Percentiles rank a stretch among this genome's conserved stretches.
These are phyloP conservation scores for Drosophila helvetica DNA, from an alignment of 2,888 invertebrate genomes.

Conservation along the genomic window DNA sequence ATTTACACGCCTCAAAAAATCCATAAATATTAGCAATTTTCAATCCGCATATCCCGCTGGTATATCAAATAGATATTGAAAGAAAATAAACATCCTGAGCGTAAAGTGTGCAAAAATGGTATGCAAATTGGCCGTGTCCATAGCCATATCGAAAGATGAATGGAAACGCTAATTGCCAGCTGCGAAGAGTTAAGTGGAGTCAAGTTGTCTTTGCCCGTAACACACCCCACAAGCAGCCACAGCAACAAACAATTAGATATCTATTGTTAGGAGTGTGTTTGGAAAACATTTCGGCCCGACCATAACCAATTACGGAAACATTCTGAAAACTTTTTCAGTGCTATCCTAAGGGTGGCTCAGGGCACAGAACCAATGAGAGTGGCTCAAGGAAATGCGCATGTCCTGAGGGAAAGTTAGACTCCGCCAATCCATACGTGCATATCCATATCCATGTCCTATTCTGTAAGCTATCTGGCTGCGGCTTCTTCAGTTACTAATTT, in stretches of 20 bases:
- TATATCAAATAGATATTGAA: background rate
- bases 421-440: slow-evolving; percentile 51
- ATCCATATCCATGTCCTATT: slow-evolving; percentile 13
- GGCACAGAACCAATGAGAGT: slow-evolving; percentile 54
- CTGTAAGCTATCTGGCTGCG: background rate
- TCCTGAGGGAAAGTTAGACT: slow-evolving; percentile 43
- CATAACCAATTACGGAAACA: slow-evolving; percentile 67
- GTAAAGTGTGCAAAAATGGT: slow-evolving; percentile 6
- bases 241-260: slow-evolving; percentile 29
- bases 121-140: slow-evolving; percentile 44
- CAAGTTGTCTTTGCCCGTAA: slow-evolving; percentile 9
- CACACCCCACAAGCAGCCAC: slow-evolving; percentile 2
- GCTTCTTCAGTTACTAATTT: slow-evolving; percentile 52
- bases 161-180: slow-evolving; percentile 57
- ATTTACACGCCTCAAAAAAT: too few species aligned
- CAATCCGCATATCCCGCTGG: slow-evolving; percentile 2
- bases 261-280: slow-evolving; percentile 39
- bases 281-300: slow-evolving; percentile 35
- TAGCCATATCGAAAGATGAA: slow-evolving; percentile 36
- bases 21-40: background rate
- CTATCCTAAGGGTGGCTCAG: slow-evolving; percentile 55
- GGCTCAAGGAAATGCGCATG: slow-evolving; percentile 59
- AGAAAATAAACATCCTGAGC: slow-evolving; percentile 1
- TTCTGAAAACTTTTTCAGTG: slow-evolving; percentile 2
- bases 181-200: slow-evolving; percentile 40